Conservation (phyloP, 2,888 invertebrate species). For the Lamellibrachia columna region DNA sequence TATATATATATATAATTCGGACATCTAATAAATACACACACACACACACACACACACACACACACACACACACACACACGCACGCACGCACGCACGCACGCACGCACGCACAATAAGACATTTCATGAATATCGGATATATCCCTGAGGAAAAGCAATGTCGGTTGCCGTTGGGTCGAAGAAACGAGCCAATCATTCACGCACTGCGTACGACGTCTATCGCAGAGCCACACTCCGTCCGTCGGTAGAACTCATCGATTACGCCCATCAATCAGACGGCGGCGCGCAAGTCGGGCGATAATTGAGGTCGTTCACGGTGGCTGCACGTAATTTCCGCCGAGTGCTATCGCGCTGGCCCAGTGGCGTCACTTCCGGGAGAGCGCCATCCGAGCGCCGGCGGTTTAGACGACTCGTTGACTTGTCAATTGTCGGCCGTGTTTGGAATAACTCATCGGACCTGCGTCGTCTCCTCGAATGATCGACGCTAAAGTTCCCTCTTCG, state of each 20-base stretch:
- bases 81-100: too few relatives aligned
- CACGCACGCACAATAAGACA: too few relatives aligned
- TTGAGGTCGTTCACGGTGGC: conserved; percentile 16
- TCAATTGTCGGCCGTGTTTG: neutral
- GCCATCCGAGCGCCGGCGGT: neutral
- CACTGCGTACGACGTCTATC: too few relatives aligned
- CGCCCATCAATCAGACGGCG: neutral
- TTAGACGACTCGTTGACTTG: conserved; percentile 9
- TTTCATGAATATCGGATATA: too few relatives aligned
- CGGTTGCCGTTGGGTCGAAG: too few relatives aligned
- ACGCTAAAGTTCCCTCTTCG: too few relatives aligned
- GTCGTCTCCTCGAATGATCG: neutral
- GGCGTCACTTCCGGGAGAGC: neutral
- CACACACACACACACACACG: too few relatives aligned
- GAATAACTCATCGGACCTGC: neutral
- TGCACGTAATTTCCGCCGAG: conserved; percentile 6
- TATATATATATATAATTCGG: too few relatives aligned
- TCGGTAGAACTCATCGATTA: neutral
- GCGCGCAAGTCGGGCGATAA: neutral
- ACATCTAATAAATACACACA: neutral
- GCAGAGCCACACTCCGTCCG: neutral
- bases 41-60: neutral
- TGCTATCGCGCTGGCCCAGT: neutral
- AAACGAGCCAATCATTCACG: too few relatives aligned
- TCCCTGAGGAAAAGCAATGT: too few relatives aligned